These are phyloP conservation scores for Litoditis marina DNA, from an alignment of 2,888 invertebrate species.

Conservation along the genomic window DNA sequence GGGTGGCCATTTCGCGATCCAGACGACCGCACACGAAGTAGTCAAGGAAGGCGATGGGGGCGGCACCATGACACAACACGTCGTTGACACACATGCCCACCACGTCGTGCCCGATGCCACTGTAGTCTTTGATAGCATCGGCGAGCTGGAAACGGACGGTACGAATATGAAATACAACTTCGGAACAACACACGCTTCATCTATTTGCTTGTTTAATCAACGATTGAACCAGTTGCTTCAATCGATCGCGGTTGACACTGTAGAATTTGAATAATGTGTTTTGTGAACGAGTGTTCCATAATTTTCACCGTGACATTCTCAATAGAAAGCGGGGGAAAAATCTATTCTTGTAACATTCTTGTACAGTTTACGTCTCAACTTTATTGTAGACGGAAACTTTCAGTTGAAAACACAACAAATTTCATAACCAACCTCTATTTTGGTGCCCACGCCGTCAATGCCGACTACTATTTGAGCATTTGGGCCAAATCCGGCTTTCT, in stretches of 20 bases:
- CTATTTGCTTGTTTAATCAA: too few species aligned
- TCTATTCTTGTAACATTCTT: too few species aligned
- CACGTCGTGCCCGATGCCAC: constrained; percentile 85
- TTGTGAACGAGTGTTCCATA: too few species aligned
- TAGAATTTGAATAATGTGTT: too few species aligned
- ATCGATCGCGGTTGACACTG: too few species aligned
- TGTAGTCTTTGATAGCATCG: constrained; percentile 75
- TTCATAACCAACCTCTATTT: constrained; percentile 74
- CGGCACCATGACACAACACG: constrained; percentile 87
- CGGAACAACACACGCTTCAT: too few species aligned
- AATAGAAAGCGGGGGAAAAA: too few species aligned
- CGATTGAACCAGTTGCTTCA: too few species aligned
- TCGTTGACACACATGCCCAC: constrained; percentile 97
- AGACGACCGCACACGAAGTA: constrained; percentile 89
- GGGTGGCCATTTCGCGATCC: constrained; percentile 67
- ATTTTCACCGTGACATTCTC: too few species aligned
- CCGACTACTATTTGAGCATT: constrained; percentile 88
- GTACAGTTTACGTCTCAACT: too few species aligned
- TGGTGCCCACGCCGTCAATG: constrained; percentile 94
- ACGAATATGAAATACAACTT: too few species aligned
- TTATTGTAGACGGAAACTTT: too few species aligned
- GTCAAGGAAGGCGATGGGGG: constrained; percentile 91
- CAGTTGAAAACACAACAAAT: background rate
- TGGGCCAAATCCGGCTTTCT: constrained; percentile 71
- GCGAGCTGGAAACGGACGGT: constrained; percentile 77